These are phyloP conservation scores for Erythrocebus patas DNA, from an alignment of 2,113 vertebrate genomes.

Conservation along the genomic window DNA sequence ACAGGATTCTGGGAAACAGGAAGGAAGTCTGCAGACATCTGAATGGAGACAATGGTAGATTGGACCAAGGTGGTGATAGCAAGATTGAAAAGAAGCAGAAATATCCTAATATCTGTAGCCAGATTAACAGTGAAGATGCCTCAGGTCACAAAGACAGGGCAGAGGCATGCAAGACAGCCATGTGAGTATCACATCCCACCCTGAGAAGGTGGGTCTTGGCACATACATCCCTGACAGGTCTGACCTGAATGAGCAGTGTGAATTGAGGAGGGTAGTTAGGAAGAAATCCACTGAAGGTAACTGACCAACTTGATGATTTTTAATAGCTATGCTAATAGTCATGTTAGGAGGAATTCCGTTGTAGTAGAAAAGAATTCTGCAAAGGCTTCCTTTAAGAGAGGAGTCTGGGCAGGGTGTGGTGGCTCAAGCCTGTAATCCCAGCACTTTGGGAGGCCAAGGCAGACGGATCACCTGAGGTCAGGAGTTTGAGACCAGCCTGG, in stretches of 20 bases:
- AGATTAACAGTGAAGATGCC: background rate
- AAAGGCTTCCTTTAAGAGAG: background rate
- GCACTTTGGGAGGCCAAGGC: too few relatives aligned
- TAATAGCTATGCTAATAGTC: background rate
- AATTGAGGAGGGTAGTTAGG: background rate
- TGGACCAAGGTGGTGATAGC: background rate
- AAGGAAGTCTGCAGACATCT: background rate
- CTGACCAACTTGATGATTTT: background rate
- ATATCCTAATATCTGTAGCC: too few relatives aligned
- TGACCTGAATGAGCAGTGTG: background rate
- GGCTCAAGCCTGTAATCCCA: too few relatives aligned
- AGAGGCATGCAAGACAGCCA: too few relatives aligned
- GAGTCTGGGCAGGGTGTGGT: too few relatives aligned
- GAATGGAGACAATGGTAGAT: fast-evolving
- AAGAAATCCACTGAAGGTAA: background rate
- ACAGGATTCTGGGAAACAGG: background rate
- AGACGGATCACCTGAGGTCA: too few relatives aligned
- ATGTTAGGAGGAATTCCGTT: background rate
- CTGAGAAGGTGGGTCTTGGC: background rate
- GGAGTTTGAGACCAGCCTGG: too few relatives aligned
- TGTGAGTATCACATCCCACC: background rate
- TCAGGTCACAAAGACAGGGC: background rate
- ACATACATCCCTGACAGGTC: background rate
- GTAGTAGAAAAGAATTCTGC: background rate
- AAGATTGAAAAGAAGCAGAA: background rate